Percentiles rank a stretch among this genome's conserved stretches.
Evolutionary conservation across 1,140 invertebrate species (phyloP).

Genomic region (Mya arenaria): DNA sequence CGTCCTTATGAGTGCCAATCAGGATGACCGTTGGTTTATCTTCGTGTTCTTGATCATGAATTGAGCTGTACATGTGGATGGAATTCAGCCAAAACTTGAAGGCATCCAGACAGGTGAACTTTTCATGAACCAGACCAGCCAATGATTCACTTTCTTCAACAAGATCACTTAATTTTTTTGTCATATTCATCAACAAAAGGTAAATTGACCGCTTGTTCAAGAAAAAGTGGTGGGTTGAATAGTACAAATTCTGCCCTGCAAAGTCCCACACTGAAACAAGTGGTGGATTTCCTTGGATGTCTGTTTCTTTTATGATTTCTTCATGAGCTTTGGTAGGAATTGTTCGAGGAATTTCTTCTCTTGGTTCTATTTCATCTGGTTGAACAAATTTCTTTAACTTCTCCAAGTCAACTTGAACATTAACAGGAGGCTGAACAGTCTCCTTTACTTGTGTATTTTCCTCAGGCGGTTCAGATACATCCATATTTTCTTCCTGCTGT

Average conservation of each 20-base stretch:
- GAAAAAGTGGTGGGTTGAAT: conserved; percentile 37
- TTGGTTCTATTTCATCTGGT: no score
- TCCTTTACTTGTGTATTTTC: no score
- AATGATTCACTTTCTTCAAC: conserved; percentile 6
- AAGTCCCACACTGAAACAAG: conserved; percentile 23
- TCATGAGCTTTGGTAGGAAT: no score
- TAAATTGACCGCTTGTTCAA: conserved; percentile 20
- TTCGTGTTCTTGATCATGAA: no score
- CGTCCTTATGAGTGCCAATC: conserved; percentile 35
- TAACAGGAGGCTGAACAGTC: no score
- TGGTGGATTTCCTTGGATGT: no score
- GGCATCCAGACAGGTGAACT: conserved; percentile 34
- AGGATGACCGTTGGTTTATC: conserved; percentile 23
- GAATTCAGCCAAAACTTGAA: conserved; percentile 44
- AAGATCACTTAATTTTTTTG: neutral
- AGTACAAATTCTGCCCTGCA: conserved; percentile 32
- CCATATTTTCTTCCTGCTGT: no score
- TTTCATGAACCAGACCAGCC: conserved; percentile 4
- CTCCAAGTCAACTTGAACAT: no score
- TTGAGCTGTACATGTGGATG: conserved; percentile 40
- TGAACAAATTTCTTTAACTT: no score
- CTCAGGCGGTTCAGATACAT: no score
- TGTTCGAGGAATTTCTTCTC: no score
- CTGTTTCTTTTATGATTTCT: no score
- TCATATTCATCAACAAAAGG: conserved; percentile 28